Base-by-base conservation (phyloP, 2,113 vertebrate genomes). In the Rutilus rutilus region DNA sequence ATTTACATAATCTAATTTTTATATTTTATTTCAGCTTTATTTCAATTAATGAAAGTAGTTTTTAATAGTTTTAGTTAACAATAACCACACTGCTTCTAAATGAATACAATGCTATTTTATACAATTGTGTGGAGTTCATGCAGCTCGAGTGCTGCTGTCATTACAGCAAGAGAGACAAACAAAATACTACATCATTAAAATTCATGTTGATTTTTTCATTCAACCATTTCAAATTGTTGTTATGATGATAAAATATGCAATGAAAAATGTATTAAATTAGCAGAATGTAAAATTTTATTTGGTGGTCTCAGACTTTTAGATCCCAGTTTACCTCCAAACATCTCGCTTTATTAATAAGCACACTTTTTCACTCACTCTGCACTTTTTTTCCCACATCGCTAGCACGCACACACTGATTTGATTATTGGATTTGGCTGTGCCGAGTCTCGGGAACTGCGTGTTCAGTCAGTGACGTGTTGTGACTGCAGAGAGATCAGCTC, bases 401-500 rank as follows among this genome's bases (percentile, higher is more conserved):
- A 73, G 6, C 21, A 54, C 30, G 27, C 69, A 77, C 36, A 15
- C 57, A 78, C 39, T 54, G 62, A 80, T 80, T 62, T 67, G 27
- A 17, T 42, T 82, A 52, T 47, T 50, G 39, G 8, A 33, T 27
- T 52, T 82, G 62, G 27, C n/a, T 69, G 39, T 84, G 39, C 57
- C 25, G 21, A n/a, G n/a, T 60, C 25, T 78, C 74, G 54, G 33
- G 74, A 59, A 64, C 69, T 64, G 21, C 39, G 6, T 80, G 33
- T 79, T 71, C 39, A 57, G 62, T 47, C 27, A 45, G 76, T 79
- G 75, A 78, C 17, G 33, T 85, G 45, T 52, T 57, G 30, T 67
- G 54, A 76, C 83, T 77, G 83, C 74, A 50, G 74, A 85, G 64
- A 54, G 25, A 77, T 65, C 17, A 19, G 17, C 39, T 83, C 21